phyloP scores from a whole-genome alignment of 2,113 vertebrate genomes.

The Myrmecobius fasciatus region DNA sequence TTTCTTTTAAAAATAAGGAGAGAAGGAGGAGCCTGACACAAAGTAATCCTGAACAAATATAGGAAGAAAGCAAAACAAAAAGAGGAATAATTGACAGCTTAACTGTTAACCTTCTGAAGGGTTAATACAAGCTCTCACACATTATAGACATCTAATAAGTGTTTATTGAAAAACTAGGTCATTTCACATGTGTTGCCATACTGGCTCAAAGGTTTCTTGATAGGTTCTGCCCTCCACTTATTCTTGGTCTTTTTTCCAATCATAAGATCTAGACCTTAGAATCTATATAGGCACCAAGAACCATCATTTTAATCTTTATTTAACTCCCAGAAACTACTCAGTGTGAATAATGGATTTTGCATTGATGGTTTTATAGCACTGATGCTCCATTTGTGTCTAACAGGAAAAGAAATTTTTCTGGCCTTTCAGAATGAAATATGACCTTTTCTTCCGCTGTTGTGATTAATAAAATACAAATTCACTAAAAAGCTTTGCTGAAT shows the following conservation, averaged over 20 bases:
- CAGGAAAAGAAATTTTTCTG: not conserved
- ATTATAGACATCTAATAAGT: not conserved
- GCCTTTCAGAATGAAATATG: not conserved
- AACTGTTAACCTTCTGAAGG: not conserved
- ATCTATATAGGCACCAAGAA: not conserved
- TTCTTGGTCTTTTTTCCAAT: not conserved
- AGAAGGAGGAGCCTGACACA: not conserved
- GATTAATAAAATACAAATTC: conserved; percentile 4
- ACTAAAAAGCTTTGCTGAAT: not conserved
- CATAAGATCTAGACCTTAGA: not conserved
- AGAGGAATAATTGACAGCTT: not conserved
- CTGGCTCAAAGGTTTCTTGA: not conserved
- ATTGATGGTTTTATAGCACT: not conserved
- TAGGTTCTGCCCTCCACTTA: not conserved
- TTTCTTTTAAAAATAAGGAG: not conserved
- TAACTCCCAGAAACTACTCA: not conserved
- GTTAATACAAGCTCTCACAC: not conserved
- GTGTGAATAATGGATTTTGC: conserved; percentile 2
- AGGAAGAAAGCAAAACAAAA: not conserved
- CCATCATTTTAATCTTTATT: not conserved
- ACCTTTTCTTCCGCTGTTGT: not conserved
- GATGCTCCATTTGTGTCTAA: not conserved
- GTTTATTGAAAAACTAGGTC: not conserved
- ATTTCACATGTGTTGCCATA: not conserved
- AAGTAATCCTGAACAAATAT: not conserved